Evolutionary conservation across 2,888 invertebrate species (phyloP), one percentile per base, ranked within the genome.

Genomic region (Watsonalla binaria): DNA sequence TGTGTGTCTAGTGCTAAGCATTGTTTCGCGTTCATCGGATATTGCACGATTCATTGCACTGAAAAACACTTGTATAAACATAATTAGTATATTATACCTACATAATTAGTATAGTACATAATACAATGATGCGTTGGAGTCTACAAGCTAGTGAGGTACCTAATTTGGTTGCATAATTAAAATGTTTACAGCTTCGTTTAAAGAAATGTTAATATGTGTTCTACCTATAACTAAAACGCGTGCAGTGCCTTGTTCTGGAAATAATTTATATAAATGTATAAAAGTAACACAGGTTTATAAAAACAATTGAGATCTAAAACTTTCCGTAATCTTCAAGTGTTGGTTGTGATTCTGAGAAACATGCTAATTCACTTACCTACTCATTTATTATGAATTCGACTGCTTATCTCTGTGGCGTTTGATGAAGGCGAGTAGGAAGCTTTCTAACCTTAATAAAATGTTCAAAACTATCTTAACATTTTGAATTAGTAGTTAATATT

Each of bases 121-220:
- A n/a, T 46, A 66, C 51, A 47, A 84, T 86, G 82, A 69, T 82
- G 57, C 86, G 84, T 59, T 78, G 84, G 78, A 80, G 71, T 70
- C 70, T 81, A 55, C 78, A 80, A 57, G 71, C 66, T 46, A 74
- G 55, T 60, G 84, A 86, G 82, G 86, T 87, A 68, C 54, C 59
- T 58, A 14, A 15, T 0, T 49, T 47, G 42, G n/a, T 14, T 46
- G 52, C 53, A 7, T 35, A 46, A 13, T 51, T 46, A 52, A n/a
- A 42, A 34, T 54, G 51, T 51, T 55, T 55, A 51, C 6, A 46
- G n/a, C 8, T 35, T 13, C n/a, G 9, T 48, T 11, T 48, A 8
- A 42, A 35, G 47, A 48, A 7, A 13, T 6, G n/a, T 35, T 0
- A 42, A 42, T 11, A 42, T 42, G 11, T 42, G 42, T 42, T 8